Evolutionary conservation across 2,113 vertebrate species (phyloP).

Genomic region (Lycaon pictus): DNA sequence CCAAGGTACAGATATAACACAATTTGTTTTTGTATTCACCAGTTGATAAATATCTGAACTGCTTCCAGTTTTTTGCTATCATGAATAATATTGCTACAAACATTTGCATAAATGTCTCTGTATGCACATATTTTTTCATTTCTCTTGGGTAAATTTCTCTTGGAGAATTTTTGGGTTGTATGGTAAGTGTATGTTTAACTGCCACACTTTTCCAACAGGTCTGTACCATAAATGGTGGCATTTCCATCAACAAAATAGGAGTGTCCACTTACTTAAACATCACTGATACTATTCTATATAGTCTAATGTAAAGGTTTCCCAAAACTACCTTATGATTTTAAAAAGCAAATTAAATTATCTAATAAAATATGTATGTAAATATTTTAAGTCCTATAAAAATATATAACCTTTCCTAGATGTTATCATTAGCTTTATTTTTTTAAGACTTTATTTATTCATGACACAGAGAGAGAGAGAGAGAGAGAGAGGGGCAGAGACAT

Average conservation of each 20-base stretch:
- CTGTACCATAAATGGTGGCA: background rate
- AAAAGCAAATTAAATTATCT: constrained; percentile 29
- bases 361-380: constrained; percentile 50
- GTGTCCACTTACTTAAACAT: background rate
- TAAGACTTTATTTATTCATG: too few relatives aligned
- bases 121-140: background rate
- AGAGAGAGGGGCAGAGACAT: too few relatives aligned
- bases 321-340: background rate
- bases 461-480: too few relatives aligned
- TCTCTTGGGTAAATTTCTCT: background rate
- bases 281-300: background rate
- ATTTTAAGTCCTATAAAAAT: constrained; percentile 49
- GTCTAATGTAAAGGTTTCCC: constrained; percentile 35
- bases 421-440: constrained; percentile 32
- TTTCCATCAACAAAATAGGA: background rate
- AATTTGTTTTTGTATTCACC: background rate
- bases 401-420: background rate
- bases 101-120: background rate
- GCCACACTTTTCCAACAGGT: background rate
- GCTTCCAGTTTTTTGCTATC: constrained; percentile 42
- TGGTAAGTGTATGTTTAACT: background rate
- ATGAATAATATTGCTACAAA: background rate
- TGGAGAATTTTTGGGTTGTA: background rate
- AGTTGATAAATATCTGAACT: background rate
- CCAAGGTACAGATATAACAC: background rate